Evolutionary conservation across 2,113 vertebrate species (phyloP).

Genomic region (Cisticola juncidis): DNA sequence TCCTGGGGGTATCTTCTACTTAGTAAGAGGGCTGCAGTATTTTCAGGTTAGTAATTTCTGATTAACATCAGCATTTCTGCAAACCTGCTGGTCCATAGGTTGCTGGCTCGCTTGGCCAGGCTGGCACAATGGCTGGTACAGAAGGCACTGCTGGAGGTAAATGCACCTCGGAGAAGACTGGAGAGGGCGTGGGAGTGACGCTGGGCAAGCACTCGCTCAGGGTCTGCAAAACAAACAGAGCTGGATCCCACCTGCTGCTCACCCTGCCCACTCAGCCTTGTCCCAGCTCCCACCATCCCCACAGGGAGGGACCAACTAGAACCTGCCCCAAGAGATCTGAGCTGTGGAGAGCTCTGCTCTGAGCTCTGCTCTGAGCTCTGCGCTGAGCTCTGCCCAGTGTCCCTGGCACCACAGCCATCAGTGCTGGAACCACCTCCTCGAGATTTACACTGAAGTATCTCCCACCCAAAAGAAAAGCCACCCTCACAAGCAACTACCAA

Average conservation of each 20-base stretch:
- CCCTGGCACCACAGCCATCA: neutral
- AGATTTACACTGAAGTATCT: neutral
- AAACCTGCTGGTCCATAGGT: slow-evolving; percentile 80
- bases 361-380: neutral
- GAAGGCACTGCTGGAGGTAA: slow-evolving; percentile 82
- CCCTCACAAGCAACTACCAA: neutral
- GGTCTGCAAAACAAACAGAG: slow-evolving; percentile 52
- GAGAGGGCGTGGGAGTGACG: slow-evolving; percentile 64
- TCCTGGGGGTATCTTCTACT: neutral
- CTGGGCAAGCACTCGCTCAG: slow-evolving; percentile 64
- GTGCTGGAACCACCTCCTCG: neutral
- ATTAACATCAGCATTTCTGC: neutral
- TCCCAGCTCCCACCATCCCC: neutral
- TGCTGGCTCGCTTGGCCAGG: slow-evolving; percentile 76
- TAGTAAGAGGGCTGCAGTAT: neutral
- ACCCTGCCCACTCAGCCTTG: neutral
- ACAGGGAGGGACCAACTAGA: neutral
- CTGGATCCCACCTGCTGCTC: neutral
- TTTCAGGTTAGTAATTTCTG: neutral
- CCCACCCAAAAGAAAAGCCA: neutral
- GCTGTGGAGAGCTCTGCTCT: neutral
- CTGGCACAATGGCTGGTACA: slow-evolving; percentile 77
- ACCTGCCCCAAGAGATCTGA: neutral
- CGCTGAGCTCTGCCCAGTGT: neutral
- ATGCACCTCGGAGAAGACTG: slow-evolving; percentile 77